Base-by-base conservation (phyloP, 2,797 vertebrate genomes). In the Fratercula arctica region DNA sequence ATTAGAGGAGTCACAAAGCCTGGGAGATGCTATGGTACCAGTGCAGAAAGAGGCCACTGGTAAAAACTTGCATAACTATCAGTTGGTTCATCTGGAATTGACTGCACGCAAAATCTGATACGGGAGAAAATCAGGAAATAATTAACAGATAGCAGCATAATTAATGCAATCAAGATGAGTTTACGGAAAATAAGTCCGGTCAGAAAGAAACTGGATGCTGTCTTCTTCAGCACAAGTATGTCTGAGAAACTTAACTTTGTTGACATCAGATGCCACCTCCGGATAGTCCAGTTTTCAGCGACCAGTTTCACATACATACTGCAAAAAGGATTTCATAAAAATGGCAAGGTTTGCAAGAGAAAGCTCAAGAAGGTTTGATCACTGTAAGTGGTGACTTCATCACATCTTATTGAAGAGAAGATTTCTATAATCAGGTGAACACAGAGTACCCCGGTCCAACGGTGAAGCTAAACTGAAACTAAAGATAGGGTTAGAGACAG, bases 111-210 rank as follows among this genome's bases (percentile, higher is more conserved):
- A 90, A 77, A 94, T 82, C 88, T 87, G 90, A 92, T 89, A 95
- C 4, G 26, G 60, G 67, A 94, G 70, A 85, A 95, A 95, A 96
- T 95, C 91, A 95, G 95, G 88, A 96, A 96, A 89, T 93, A 92
- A 97, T 95, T 96, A 96, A 85, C 81, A 94, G 80, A 95, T 76
- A 88, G 67, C 64, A 94, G 90, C 90, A 95, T 95, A 96, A 95
- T 96, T 95, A 95, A 95, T 95, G 93, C 41, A 95, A 96, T 95
- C 94, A 96, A 78, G 67, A 78, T 77, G 56, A 92, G 84, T 93
- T 96, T 85, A 80, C 94, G 81, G 88, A 87, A 90, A 96, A 80
- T 87, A 93, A 90, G 77, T 80, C 93, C 4, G 0, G 78, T 80
- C 89, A 80, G 63, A 91, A 75, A 72, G 66, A 87, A 85, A 82